phyloP scores from a whole-genome alignment of 2,888 invertebrate genomes.

The Volucella inflata region DNA sequence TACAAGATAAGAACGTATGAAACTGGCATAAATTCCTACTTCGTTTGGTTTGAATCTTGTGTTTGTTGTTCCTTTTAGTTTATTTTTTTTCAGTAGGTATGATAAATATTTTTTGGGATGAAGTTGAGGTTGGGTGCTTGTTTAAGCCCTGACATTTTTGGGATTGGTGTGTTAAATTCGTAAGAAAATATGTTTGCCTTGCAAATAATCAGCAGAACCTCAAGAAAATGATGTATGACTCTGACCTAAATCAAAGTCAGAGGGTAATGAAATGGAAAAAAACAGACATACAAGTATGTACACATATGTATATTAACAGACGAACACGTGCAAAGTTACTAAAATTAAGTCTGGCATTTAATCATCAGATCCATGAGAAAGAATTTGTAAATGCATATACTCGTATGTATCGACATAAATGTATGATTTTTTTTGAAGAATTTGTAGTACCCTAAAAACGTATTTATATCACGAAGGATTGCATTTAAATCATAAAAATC shows the following conservation, averaged over 20 bases:
- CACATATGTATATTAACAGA: no score
- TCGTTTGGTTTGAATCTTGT: conserved; percentile 23
- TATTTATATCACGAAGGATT: no score
- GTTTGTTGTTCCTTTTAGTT: conserved; percentile 13
- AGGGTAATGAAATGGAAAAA: conserved; percentile 11
- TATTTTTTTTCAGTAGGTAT: conserved; percentile 6
- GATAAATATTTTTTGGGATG: conserved; percentile 16
- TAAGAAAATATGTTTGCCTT: conserved; percentile 19
- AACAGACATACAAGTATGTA: not conserved
- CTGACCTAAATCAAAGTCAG: conserved; percentile 53
- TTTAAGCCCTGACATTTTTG: conserved; percentile 29
- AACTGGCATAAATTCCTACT: conserved; percentile 5
- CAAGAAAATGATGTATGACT: conserved; percentile 36
- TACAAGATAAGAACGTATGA: no score
- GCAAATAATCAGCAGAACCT: conserved; percentile 11
- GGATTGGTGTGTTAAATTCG: conserved; percentile 33
- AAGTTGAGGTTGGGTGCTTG: conserved; percentile 23
- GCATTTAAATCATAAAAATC: no score
- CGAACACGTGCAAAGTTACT: no score
- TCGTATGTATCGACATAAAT: no score
- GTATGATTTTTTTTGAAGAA: no score
- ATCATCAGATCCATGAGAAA: no score
- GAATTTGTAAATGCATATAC: no score
- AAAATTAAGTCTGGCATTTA: no score
- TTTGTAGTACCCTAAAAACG: no score